A percentile compares a stretch with the other conserved stretches of the same genome.
phyloP scores from a whole-genome alignment of 2,113 vertebrate species.

The Pollachius pollachius region DNA sequence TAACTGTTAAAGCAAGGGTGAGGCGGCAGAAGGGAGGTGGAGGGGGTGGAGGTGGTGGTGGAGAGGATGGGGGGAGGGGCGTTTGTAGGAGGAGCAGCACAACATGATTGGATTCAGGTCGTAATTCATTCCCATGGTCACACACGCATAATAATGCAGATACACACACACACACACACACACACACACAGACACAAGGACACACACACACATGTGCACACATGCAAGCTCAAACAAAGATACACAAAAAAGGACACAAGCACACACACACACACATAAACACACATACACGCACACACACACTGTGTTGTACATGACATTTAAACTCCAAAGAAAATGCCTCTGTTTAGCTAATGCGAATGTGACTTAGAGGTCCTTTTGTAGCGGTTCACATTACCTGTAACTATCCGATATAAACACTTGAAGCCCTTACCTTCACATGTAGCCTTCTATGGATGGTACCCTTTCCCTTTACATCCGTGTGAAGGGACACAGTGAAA shows the following conservation, averaged over 20 bases:
- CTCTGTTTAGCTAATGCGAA: constrained; percentile 14
- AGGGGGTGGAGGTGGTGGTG: not conserved
- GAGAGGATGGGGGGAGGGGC: no score
- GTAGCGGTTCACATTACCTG: constrained; percentile 52
- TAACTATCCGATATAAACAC: constrained; percentile 43
- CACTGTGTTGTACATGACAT: not conserved
- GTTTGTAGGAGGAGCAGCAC: not conserved
- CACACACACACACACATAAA: no score
- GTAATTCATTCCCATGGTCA: constrained; percentile 9
- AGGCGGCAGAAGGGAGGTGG: constrained; percentile 12
- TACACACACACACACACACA: constrained; percentile 8
- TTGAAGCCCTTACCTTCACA: constrained; percentile 37
- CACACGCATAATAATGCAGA: constrained; percentile 11
- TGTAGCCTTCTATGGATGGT: no score
- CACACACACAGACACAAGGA: no score
- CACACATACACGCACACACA: no score
- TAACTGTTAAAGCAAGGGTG: constrained; percentile 19
- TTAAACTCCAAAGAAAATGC: constrained; percentile 15
- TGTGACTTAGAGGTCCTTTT: constrained; percentile 15
- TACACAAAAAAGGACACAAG: no score
- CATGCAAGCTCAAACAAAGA: not conserved
- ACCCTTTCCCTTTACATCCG: no score
- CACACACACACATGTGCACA: not conserved
- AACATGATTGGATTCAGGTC: constrained; percentile 16
- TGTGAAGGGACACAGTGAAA: no score